These are phyloP conservation scores for Poeciliopsis infans DNA, from an alignment of 2,797 vertebrate genomes.

Conservation along the genomic window DNA sequence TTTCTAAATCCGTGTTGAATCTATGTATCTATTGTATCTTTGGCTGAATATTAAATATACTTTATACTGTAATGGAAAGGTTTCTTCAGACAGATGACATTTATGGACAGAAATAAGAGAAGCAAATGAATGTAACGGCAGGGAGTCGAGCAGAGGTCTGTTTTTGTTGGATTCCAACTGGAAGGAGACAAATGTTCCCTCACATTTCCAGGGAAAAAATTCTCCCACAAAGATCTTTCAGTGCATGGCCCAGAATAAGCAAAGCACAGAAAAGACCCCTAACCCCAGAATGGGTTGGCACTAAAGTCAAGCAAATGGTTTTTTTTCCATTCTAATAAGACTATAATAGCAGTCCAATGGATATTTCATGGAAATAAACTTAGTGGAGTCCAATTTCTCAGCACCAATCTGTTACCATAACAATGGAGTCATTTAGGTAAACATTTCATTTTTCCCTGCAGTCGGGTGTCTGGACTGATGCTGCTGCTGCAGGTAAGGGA, in stretches of 20 bases:
- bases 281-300: conserved; percentile 18
- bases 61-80: conserved; percentile 18
- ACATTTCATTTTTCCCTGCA: conserved; percentile 32
- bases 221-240: conserved; percentile 65
- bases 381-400: conserved; percentile 18
- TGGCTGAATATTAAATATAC: conserved; percentile 16
- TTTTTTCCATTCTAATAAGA: conserved; percentile 38
- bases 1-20: neutral
- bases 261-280: conserved; percentile 19
- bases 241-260: conserved; percentile 23
- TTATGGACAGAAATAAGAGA: conserved; percentile 37
- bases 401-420: conserved; percentile 40
- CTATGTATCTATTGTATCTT: conserved; percentile 2
- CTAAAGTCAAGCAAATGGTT: conserved; percentile 34
- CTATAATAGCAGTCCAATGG: conserved; percentile 5
- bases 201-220: conserved; percentile 58
- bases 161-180: conserved; percentile 73
- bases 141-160: conserved; percentile 51
- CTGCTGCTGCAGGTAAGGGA: neutral
- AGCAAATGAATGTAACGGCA: conserved; percentile 42
- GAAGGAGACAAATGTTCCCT: conserved; percentile 72
- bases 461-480: conserved; percentile 7
- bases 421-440: conserved; percentile 30
- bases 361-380: conserved; percentile 49
- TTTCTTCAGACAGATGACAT: conserved; percentile 4